Evolutionary conservation across 2,113 vertebrate species (phyloP).

Genomic region (Loxodonta africana): DNA sequence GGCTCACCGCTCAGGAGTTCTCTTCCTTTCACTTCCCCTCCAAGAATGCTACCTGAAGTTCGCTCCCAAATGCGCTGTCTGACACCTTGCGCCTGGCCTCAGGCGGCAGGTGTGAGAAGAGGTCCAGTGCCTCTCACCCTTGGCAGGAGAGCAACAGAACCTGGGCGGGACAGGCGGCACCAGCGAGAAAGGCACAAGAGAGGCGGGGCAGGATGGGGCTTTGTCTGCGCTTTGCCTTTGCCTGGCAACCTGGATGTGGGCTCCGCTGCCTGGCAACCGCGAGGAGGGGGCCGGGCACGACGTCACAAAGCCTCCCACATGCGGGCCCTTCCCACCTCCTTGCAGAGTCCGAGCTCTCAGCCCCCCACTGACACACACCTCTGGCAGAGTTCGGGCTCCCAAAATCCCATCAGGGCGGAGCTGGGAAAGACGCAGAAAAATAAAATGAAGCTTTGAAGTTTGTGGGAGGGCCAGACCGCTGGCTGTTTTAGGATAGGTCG

Average conservation of each 20-base stretch:
- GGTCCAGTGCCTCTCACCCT: conserved; percentile 31
- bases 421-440: too few relatives aligned
- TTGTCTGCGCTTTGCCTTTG: conserved; percentile 57
- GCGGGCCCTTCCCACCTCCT: not conserved
- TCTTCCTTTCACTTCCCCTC: not conserved
- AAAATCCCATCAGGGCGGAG: rapidly evolving
- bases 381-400: rapidly evolving
- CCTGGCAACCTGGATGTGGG: conserved; percentile 22
- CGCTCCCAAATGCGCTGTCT: conserved; percentile 14
- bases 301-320: conserved; percentile 59
- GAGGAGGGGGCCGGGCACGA: rapidly evolving
- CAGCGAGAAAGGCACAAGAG: not conserved
- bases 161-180: not conserved
- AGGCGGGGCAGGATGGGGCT: not conserved
- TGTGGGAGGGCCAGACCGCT: not conserved
- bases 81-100: conserved; percentile 46
- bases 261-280: not conserved
- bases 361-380: too few relatives aligned
- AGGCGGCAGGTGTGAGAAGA: not conserved
- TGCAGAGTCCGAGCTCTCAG: not conserved
- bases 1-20: not conserved
- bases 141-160: conserved; percentile 16
- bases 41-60: conserved; percentile 70
- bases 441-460: rapidly evolving
- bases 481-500: not conserved